Percentiles rank a stretch among this genome's conserved stretches.
Evolutionary conservation across 1,140 invertebrate species (phyloP).

Genomic region (Papilio helenus): DNA sequence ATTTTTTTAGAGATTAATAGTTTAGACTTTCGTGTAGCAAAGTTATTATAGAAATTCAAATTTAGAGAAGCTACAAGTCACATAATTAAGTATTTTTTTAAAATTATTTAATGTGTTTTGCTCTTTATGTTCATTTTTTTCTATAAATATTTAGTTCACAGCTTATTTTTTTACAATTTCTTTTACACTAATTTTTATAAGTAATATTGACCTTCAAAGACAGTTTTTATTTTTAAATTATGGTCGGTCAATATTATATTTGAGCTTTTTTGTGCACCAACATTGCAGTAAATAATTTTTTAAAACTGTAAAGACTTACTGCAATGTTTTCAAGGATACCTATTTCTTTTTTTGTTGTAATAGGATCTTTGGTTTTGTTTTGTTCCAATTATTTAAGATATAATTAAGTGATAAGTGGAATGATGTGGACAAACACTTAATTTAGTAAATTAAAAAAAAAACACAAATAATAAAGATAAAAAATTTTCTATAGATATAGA

Average conservation of each 20-base stretch:
- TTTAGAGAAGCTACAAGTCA: not conserved
- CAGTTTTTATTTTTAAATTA: conserved; percentile 12
- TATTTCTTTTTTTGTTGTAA: conserved; percentile 46
- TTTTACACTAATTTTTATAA: conserved; percentile 59
- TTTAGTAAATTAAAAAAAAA: not conserved
- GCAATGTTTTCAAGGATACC: conserved; percentile 46
- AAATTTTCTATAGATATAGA: not conserved
- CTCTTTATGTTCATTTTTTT: conserved; percentile 55
- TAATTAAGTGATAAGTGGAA: conserved; percentile 44
- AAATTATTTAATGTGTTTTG: conserved; percentile 42
- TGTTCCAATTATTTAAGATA: conserved; percentile 54
- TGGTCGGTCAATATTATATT: conserved; percentile 7
- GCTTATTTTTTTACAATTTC: conserved; percentile 75
- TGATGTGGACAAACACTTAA: not conserved
- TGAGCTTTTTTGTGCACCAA: conserved; percentile 38
- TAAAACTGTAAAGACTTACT: conserved; percentile 42
- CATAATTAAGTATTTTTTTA: conserved; percentile 6
- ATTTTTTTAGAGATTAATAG: not conserved
- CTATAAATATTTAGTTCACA: conserved; percentile 64
- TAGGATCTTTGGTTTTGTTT: conserved; percentile 53
- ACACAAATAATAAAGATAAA: not conserved
- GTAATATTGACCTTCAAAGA: conserved; percentile 28
- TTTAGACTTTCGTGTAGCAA: not conserved
- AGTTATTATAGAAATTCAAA: not conserved
- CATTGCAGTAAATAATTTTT: conserved; percentile 46